phyloP scores from a whole-genome alignment of 2,888 invertebrate species.

The Vesta saturnalis region DNA sequence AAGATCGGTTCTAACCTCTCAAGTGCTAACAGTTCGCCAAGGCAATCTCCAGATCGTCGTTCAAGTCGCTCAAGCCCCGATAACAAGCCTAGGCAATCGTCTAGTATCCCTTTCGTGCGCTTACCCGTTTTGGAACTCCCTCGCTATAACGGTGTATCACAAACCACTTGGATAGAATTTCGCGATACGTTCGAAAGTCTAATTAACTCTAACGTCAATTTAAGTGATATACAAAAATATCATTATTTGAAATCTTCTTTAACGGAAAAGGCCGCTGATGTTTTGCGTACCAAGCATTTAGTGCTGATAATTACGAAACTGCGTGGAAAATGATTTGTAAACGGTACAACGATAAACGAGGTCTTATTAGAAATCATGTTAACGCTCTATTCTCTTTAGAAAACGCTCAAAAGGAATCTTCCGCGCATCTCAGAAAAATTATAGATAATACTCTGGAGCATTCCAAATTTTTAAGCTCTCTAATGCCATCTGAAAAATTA shows the following conservation, averaged over 20 bases:
- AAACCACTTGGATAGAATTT: too few species aligned
- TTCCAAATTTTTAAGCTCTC: constrained; percentile 14
- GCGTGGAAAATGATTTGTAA: neutral
- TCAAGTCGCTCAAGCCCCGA: too few species aligned
- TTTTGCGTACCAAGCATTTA: neutral
- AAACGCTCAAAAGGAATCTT: neutral
- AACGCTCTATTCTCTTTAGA: constrained; percentile 34
- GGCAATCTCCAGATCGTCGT: too few species aligned
- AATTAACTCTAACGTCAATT: too few species aligned
- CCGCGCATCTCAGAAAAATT: constrained; percentile 14
- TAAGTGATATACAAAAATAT: too few species aligned
- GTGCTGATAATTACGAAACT: neutral
- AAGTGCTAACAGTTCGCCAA: too few species aligned
- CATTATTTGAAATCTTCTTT: neutral
- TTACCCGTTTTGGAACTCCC: too few species aligned
- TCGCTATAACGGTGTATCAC: too few species aligned
- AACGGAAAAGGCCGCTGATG: neutral
- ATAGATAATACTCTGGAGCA: constrained; percentile 20
- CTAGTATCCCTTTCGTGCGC: too few species aligned
- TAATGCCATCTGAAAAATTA: neutral
- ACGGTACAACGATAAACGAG: constrained; percentile 24
- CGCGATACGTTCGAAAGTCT: too few species aligned
- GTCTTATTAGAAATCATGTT: constrained; percentile 41
- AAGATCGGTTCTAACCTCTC: too few species aligned
- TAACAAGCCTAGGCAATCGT: too few species aligned